phyloP scores from a whole-genome alignment of 2,113 vertebrate genomes.

The Xenopus borealis region DNA sequence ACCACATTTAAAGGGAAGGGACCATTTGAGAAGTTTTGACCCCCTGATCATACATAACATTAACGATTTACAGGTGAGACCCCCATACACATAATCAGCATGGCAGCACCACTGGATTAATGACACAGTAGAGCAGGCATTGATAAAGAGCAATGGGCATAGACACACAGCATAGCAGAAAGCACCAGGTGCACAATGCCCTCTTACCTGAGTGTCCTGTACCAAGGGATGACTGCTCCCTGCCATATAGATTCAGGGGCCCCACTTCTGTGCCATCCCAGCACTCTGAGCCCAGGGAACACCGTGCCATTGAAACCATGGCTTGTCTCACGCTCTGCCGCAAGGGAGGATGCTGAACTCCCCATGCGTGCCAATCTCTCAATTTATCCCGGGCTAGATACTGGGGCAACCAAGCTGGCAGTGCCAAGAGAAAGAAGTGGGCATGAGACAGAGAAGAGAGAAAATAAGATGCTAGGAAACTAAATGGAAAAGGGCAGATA shows the following conservation, averaged over 20 bases:
- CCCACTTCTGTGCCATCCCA: slow-evolving; percentile 86
- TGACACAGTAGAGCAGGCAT: background rate
- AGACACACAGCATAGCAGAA: slow-evolving; percentile 1
- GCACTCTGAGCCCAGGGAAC: slow-evolving; percentile 75
- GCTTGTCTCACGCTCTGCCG: slow-evolving; percentile 89
- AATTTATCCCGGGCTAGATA: slow-evolving; percentile 65
- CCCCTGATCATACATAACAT: background rate
- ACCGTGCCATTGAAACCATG: slow-evolving; percentile 80
- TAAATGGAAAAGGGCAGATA: background rate
- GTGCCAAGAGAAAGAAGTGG: slow-evolving; percentile 46
- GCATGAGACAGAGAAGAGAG: slow-evolving; percentile 49
- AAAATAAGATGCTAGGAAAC: slow-evolving; percentile 1
- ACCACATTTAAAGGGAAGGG: too few relatives aligned
- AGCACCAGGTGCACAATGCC: background rate
- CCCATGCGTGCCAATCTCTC: slow-evolving; percentile 76
- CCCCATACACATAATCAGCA: background rate
- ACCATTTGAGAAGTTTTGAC: too few relatives aligned
- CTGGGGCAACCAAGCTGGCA: slow-evolving; percentile 47
- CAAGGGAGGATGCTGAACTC: slow-evolving; percentile 93
- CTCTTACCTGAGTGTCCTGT: slow-evolving; percentile 87
- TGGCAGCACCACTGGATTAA: background rate
- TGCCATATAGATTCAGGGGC: slow-evolving; percentile 81
- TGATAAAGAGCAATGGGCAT: background rate
- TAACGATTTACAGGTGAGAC: too few relatives aligned
- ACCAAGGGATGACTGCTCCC: slow-evolving; percentile 23